A percentile compares a stretch with the other conserved stretches of the same genome.
phyloP scores from a whole-genome alignment of 2,888 invertebrate species.

The Ypsolopha scabrella region DNA sequence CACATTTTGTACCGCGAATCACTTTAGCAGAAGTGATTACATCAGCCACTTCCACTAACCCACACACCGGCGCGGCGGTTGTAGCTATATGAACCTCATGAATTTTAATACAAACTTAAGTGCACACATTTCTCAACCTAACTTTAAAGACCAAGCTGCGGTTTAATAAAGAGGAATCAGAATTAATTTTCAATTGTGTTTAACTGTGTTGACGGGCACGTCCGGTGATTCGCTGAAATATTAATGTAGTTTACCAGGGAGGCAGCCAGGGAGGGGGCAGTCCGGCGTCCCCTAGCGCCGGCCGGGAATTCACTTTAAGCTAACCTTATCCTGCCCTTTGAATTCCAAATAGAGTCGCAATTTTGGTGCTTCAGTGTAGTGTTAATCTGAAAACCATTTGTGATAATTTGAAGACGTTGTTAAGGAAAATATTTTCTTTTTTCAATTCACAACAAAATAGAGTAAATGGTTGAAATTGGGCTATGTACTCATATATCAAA shows the following conservation, averaged over 20 bases:
- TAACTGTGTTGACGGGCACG: constrained; percentile 17
- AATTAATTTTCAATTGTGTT: constrained; percentile 2
- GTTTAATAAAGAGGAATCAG: background rate
- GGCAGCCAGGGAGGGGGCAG: background rate
- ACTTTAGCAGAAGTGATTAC: background rate
- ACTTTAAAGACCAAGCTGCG: background rate
- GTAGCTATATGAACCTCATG: background rate
- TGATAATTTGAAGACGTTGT: too few species aligned
- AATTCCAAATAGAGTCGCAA: too few species aligned
- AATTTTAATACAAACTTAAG: constrained; percentile 1
- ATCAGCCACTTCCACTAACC: background rate
- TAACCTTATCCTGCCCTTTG: too few species aligned
- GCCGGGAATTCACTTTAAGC: too few species aligned
- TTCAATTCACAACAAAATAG: too few species aligned
- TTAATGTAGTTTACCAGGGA: constrained; percentile 41
- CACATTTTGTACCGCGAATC: background rate
- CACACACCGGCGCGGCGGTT: background rate
- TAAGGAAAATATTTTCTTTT: too few species aligned
- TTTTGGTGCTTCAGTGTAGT: too few species aligned
- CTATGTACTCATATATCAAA: too few species aligned
- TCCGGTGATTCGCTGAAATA: constrained; percentile 52
- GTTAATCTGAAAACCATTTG: too few species aligned
- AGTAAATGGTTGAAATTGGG: too few species aligned
- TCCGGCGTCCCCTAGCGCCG: too few species aligned
- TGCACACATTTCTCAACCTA: background rate